Evolutionary conservation across 2,797 vertebrate species (phyloP), one percentile per base, ranked within the genome.

Genomic region (Channallabes apus): DNA sequence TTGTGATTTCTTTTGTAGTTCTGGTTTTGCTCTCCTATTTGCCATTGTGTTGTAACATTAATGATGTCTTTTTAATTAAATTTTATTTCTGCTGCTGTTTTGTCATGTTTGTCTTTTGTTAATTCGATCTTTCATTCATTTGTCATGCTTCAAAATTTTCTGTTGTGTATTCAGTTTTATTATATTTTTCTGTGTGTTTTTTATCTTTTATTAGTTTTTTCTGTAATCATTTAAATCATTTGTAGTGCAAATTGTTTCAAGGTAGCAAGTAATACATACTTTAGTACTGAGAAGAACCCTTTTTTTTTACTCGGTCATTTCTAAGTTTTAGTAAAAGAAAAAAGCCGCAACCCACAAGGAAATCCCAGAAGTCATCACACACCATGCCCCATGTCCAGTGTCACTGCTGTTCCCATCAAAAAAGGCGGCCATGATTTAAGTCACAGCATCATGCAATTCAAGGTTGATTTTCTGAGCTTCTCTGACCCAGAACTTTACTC

Each of bases 401-500:
- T 59, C 76, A 76, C 64, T 29, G 58, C 76, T 86, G 76, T 73
- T 79, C 62, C 82, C 71, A 41, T 78, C 54, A 51, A 68, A 75
- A 76, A 79, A 24, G 14, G 29, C 38, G 4, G 35, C 64, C 54
- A 29, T 86, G 82, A 83, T 83, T 85, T 78, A 88, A 87, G 84
- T 56, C 29, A 61, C 59, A 46, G 61, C 75, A 84, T 84, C 82
- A 80, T 82, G 81, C 83, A 88, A 87, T 82, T 90, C 82, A 90
- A 88, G 86, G 86, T 88, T 80, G 85, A 87, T 88, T 86, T 87
- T 84, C 67, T 72, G 76, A 89, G 82, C 71, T 68, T 84, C 87
- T 84, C 89, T 88, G 92, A 94, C 92, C 93, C 91, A 91, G 73
- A 85, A 75, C 89, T 88, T 82, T 87, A 88, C 89, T 91, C 88